Evolutionary conservation across 2,797 vertebrate genomes (phyloP), one percentile per base, ranked within the genome.

Genomic region (Toxotes lorentzi): DNA sequence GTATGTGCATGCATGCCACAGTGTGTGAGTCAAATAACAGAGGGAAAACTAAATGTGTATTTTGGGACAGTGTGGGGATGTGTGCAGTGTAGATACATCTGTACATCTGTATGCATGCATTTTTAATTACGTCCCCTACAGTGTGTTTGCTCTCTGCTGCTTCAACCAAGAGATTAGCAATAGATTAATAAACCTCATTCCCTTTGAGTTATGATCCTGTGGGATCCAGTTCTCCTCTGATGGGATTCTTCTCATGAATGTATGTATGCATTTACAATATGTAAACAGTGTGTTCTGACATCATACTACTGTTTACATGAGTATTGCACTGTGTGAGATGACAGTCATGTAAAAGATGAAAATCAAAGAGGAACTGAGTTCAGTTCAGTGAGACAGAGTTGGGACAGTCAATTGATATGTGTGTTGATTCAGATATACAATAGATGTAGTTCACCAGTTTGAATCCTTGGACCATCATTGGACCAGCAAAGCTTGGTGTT

Each of bases 121-220:
- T 76, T 82, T 64, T 54, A 73, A 75, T 66, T 32, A 60, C 47
- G 10, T 23, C 61, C 23, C 57, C 23, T 41, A 51, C 41, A 54
- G 45, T 70, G 61, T 71, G 8, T 73, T 41, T 73, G 56, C 64
- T 84, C 23, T 75, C 43, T 54, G 54, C 66, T 63, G 65, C 72
- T 13, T 70, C 41, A 70, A 79, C 53, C 12, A 30, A 73, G 24
- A 74, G 81, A 87, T 90, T 73, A 84, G 63, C 58, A 59, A n/a
- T n/a, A 81, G 54, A 69, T 82, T 23, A 59, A 58, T 27, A 65
- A 32, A 64, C 14, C 24, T 38, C 16, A 40, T 41, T 68, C 50
- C 38, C 38, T 70, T 11, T 54, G 6, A n/a, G n/a, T 40, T 76
- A 53, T 50, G 54, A 70, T 51, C 40, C 47, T 53, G 35, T 34